phyloP scores from a whole-genome alignment of 2,888 invertebrate genomes.

The Caenorhabditis sp. region DNA sequence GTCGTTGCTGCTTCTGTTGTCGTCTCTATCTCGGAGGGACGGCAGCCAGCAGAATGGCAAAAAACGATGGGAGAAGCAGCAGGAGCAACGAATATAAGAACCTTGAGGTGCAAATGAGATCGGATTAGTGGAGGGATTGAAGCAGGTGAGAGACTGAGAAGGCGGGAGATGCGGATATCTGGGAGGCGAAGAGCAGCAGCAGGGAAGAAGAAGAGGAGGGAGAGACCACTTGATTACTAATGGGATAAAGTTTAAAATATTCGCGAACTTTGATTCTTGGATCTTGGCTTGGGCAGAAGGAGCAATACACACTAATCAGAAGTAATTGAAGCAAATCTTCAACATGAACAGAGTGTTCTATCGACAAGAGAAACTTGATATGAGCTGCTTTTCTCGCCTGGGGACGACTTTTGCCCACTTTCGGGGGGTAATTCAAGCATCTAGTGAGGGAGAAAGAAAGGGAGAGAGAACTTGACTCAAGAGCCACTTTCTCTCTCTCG shows the following conservation, averaged over 20 bases:
- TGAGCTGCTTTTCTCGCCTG: not conserved
- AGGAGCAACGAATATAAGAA: slow-evolving; percentile 19
- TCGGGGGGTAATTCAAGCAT: slow-evolving; percentile 11
- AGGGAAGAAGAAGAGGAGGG: not conserved
- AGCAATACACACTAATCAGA: not conserved
- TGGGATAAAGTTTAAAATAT: slow-evolving; percentile 22
- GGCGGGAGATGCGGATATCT: slow-evolving; percentile 3
- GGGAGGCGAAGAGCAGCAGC: slow-evolving; percentile 5
- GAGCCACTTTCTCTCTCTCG: slow-evolving; percentile 30
- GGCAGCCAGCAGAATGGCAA: slow-evolving; percentile 10
- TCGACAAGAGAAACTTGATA: slow-evolving; percentile 29
- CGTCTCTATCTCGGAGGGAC: slow-evolving; percentile 11
- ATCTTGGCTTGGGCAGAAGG: not conserved
- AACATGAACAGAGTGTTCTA: too few species aligned
- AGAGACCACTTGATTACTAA: slow-evolving; percentile 22
- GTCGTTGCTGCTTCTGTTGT: slow-evolving; percentile 9
- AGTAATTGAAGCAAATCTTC: not conserved
- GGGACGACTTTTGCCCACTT: slow-evolving; percentile 1
- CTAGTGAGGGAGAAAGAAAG: too few species aligned
- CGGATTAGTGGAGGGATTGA: slow-evolving; percentile 30
- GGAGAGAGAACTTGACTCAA: slow-evolving; percentile 33
- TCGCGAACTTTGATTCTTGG: slow-evolving; percentile 24
- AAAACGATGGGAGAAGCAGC: slow-evolving; percentile 14
- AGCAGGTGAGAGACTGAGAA: slow-evolving; percentile 35
- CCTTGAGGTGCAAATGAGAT: slow-evolving; percentile 22